Percentiles rank a stretch among this genome's conserved stretches.
Evolutionary conservation across 2,888 invertebrate species (phyloP).

Genomic region (Phortica magna): DNA sequence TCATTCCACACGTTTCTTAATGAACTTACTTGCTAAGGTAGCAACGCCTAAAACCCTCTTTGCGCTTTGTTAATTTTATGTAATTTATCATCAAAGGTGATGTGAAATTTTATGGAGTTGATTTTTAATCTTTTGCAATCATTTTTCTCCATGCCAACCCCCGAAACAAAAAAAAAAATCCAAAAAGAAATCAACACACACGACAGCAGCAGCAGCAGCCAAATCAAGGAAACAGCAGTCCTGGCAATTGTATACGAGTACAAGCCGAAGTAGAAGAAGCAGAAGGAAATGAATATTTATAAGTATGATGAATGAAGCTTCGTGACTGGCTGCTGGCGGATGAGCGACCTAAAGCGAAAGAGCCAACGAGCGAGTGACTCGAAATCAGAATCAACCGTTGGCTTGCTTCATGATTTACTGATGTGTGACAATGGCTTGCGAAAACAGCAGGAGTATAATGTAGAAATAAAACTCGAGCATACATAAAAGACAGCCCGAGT

Average conservation of each 20-base stretch:
- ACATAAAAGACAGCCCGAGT: background rate
- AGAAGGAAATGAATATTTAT: slow-evolving; percentile 69
- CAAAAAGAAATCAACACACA: background rate
- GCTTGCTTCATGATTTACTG: slow-evolving; percentile 64
- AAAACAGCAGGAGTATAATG: slow-evolving; percentile 22
- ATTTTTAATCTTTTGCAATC: slow-evolving; percentile 75
- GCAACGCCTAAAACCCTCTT: slow-evolving; percentile 13
- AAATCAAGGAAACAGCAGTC: slow-evolving; percentile 25
- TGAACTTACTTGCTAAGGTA: slow-evolving; percentile 41
- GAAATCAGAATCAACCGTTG: slow-evolving; percentile 11
- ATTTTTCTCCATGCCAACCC: slow-evolving; percentile 51
- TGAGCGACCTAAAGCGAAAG: background rate
- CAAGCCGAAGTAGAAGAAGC: background rate
- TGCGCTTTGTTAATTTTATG: slow-evolving; percentile 65
- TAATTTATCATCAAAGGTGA: slow-evolving; percentile 71
- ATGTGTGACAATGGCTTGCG: slow-evolving; percentile 60
- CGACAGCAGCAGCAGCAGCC: background rate
- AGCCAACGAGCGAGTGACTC: slow-evolving; percentile 9
- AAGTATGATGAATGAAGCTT: slow-evolving; percentile 68
- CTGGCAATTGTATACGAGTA: background rate
- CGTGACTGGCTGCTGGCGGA: slow-evolving; percentile 46
- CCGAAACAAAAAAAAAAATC: background rate
- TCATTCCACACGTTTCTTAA: slow-evolving; percentile 39
- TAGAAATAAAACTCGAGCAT: slow-evolving; percentile 14
- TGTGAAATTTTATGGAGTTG: slow-evolving; percentile 71